Conservation (phyloP, 2,797 vertebrate genomes). For the Anableps anableps region DNA sequence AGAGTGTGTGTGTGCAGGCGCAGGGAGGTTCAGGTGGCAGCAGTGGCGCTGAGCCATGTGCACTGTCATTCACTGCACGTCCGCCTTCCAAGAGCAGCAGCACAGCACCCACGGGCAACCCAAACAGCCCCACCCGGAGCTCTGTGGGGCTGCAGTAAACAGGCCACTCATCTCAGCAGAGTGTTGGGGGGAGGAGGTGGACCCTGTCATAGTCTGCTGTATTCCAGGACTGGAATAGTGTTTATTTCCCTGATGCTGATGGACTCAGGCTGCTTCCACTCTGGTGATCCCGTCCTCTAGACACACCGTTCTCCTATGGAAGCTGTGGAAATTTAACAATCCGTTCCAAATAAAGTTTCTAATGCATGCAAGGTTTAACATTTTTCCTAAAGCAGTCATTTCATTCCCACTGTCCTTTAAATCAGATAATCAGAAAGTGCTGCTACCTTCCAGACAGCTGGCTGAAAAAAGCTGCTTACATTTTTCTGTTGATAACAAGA, state of each 20-base stretch:
- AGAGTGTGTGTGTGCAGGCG: conserved; percentile 18
- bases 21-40: conserved; percentile 70
- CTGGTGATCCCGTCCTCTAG: background rate
- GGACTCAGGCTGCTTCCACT: conserved; percentile 5
- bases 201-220: conserved; percentile 32
- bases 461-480: background rate
- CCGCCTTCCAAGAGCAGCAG: conserved; percentile 65
- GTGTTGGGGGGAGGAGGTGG: background rate
- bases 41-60: conserved; percentile 66
- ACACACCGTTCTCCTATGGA: background rate
- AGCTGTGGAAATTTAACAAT: background rate
- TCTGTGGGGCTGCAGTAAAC: conserved; percentile 72
- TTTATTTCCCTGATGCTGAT: conserved; percentile 22
- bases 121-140: conserved; percentile 72
- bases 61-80: conserved; percentile 72
- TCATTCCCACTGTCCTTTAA: background rate
- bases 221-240: conserved; percentile 28
- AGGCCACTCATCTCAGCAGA: conserved; percentile 62
- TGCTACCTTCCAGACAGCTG: background rate
- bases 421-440: background rate
- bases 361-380: background rate
- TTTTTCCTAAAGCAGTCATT: background rate
- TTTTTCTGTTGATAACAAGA: background rate
- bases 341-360: background rate
- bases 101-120: conserved; percentile 67